Evolutionary conservation across 2,888 invertebrate genomes (phyloP), one percentile per base, ranked within the genome.

Genomic region (Drosophila ustulata): DNA sequence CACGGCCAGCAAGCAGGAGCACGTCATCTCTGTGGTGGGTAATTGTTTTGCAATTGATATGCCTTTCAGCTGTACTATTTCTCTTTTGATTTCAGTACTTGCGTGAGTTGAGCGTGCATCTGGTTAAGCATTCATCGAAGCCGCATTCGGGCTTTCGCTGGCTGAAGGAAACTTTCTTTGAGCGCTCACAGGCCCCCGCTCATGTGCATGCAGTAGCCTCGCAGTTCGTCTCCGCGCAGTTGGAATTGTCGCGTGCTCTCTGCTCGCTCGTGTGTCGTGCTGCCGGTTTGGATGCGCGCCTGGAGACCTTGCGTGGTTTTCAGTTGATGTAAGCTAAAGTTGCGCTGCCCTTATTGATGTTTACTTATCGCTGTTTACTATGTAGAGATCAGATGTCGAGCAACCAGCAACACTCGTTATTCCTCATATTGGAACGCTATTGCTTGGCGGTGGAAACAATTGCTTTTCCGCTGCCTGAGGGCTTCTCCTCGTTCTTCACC

Each of bases 401-500:
- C 65, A 94, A 94, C 4, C 95, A 96, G 89, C 95, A 95, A 67
- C 94, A 94, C 90, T 94, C 96, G 25, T 92, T 97, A 52, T 97
- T 97, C 91, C 94, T 95, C 72, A 94, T 96, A 30, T 92, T 97
- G 75, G 97, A 98, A 92, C 95, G 97, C 82, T 97, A 96, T 92
- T 95, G 95, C 83, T 93, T 96, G 80, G 96, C 97, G 1, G 94
- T 95, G 18, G 96, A 96, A 89, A 95, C 95, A 3, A 94, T 96
- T 73, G 97, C 96, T 32, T 98, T 96, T 91, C 96, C 96, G 0
- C 92, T 97, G 75, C 97, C 97, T 9, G 96, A 96, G 89, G 97
- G 97, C 11, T 97, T 97, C 91, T 95, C 96, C 18, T 97, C 97
- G 4, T 98, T 97, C 93, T 96, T 97, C 91, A 96, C 97, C 2